These are phyloP conservation scores for Typhlichthys eigenmanni DNA, from an alignment of 2,797 vertebrate species.

Conservation along the genomic window DNA sequence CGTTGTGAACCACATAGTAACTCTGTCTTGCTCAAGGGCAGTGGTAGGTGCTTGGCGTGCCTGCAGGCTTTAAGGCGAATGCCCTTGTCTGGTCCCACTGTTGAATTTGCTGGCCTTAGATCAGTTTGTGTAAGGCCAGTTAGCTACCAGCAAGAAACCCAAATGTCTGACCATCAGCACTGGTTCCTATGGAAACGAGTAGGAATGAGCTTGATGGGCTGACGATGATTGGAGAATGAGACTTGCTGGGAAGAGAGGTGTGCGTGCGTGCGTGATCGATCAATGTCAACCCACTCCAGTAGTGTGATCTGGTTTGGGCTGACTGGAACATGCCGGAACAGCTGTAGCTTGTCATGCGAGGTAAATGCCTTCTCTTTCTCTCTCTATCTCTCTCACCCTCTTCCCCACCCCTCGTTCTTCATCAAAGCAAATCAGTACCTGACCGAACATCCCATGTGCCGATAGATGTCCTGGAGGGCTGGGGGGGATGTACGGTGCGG, in stretches of 20 bases:
- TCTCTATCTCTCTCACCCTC: slow-evolving; percentile 4
- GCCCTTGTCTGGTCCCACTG: too few relatives aligned
- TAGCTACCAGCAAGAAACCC: background rate
- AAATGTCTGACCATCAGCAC: slow-evolving; percentile 22
- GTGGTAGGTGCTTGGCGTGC: too few relatives aligned
- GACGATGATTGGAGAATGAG: slow-evolving; percentile 16
- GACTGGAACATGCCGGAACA: slow-evolving; percentile 13
- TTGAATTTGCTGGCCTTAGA: too few relatives aligned
- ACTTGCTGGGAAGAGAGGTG: background rate
- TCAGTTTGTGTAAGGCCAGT: too few relatives aligned
- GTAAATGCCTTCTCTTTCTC: slow-evolving; percentile 8
- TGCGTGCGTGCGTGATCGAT: background rate
- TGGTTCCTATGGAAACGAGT: slow-evolving; percentile 51
- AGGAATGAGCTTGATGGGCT: slow-evolving; percentile 31
- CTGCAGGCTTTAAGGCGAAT: too few relatives aligned
- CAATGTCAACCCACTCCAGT: slow-evolving; percentile 24
- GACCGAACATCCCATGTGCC: slow-evolving; percentile 58
- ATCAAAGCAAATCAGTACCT: slow-evolving; percentile 60
- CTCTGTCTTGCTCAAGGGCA: too few relatives aligned
- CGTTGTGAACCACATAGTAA: too few relatives aligned
- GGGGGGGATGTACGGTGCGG: slow-evolving; percentile 43
- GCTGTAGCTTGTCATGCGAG: slow-evolving; percentile 41
- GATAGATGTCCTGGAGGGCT: slow-evolving; percentile 60
- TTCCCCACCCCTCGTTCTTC: slow-evolving; percentile 11
- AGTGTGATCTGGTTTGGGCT: slow-evolving; percentile 13